Evolutionary conservation across 1,140 invertebrate species (phyloP), one percentile per base, ranked within the genome.

Genomic region (Drosophila ercepeae): DNA sequence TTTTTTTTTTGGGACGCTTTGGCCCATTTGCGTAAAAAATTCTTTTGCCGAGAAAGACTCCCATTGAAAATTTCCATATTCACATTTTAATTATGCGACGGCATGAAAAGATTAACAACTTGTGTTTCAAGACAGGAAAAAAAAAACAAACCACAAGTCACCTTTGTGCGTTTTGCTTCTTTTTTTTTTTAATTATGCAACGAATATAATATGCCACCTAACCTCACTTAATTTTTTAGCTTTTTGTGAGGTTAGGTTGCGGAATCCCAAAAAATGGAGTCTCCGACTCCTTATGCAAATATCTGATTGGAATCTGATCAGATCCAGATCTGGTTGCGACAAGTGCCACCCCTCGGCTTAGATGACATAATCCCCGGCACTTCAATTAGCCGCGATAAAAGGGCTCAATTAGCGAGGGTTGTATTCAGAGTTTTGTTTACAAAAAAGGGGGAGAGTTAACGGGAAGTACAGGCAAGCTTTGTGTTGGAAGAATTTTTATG

Each of bases 31-130:
- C 48, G 54, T 42, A 50, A 45, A 53, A 50, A 25, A 53, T 45
- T 54, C 50, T 52, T 16, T 39, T 39, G 36, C 8, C 4, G 36
- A 23, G 65, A 53, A 34, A 51, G 53, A 65, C 14, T 8, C 54
- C 76, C 64, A 86, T 84, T 79, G 71, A 84, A 32, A 73, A 84
- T 84, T 88, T 88, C 27, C 77, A 86, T 89, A 88, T 88, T 88
- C 78, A 68, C 59, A 78, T 88, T 88, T 88, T 88, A 88, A 88
- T 88, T 88, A 88, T 88, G 82, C 82, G 69, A 53, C 70, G 23
- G 70, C 82, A 88, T 88, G 82, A 88, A 88, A 89, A 89, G 78
- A 88, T 88, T 88, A 88, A 89, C 65, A 88, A 89, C 77, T 89
- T 82, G 34, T 60, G 58, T 27, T 6, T n/a, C 34, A 18, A 42